Percentiles rank a stretch among this genome's conserved stretches.
Conservation (phyloP, 2,888 invertebrate species). For the Chorisops tibialis region DNA sequence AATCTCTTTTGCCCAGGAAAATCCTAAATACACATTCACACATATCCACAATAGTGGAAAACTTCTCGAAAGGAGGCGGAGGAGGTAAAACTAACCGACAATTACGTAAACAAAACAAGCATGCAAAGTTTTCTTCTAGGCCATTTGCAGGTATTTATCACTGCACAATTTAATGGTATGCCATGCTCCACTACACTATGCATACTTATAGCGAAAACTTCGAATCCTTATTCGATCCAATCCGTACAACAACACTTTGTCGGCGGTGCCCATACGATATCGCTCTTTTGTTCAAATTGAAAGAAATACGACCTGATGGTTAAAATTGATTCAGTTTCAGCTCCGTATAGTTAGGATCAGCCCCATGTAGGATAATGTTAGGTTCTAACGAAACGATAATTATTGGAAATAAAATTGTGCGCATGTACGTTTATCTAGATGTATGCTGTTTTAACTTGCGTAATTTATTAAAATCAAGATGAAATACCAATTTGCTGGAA, state of each 20-base stretch:
- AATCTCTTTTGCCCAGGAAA: no score
- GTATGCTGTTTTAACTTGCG: background rate
- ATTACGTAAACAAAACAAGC: slow-evolving; percentile 18
- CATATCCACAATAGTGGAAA: no score
- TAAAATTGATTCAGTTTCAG: slow-evolving; percentile 12
- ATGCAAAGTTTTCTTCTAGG: slow-evolving; percentile 8
- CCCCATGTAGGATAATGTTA: slow-evolving; percentile 15
- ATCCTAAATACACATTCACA: no score
- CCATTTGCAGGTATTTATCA: slow-evolving; percentile 22
- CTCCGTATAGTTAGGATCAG: background rate
- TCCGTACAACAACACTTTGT: no score
- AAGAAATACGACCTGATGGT: slow-evolving; percentile 7
- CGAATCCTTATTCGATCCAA: no score
- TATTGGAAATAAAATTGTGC: slow-evolving; percentile 4
- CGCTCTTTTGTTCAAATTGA: background rate
- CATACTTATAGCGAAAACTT: background rate
- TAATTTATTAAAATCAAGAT: slow-evolving; percentile 17
- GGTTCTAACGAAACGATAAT: background rate
- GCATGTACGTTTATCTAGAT: background rate
- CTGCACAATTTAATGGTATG: slow-evolving; percentile 3
- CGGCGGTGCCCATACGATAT: background rate
- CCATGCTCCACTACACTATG: background rate
- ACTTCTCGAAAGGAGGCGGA: slow-evolving; percentile 38
- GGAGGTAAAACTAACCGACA: slow-evolving; percentile 1
- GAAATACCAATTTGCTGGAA: background rate